These are phyloP conservation scores for Bilobella aurantiaca DNA, from an alignment of 1,140 invertebrate genomes.

Conservation along the genomic window DNA sequence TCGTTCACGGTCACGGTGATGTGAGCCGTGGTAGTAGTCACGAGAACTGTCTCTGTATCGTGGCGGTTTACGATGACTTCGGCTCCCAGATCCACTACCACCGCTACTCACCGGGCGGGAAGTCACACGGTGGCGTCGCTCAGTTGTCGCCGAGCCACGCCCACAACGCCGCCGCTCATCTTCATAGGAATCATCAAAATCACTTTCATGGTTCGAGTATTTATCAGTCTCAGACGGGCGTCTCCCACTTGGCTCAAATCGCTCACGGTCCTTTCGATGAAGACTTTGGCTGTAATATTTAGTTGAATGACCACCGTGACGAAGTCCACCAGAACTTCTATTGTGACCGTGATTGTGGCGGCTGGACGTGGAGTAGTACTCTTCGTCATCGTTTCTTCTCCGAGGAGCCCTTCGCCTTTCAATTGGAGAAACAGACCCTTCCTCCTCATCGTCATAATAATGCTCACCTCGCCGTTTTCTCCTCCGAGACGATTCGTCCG, in stretches of 20 bases:
- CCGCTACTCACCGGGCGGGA: not conserved
- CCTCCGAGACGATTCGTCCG: not conserved
- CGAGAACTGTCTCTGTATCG: conserved; percentile 3
- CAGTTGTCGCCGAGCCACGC: conserved; percentile 10
- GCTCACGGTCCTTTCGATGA: not conserved
- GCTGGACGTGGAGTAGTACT: not conserved
- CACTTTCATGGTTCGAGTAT: conserved; percentile 32
- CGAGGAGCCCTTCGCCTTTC: conserved; percentile 21
- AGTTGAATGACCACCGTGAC: not conserved
- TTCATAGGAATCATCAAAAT: conserved; percentile 28
- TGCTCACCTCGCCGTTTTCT: not conserved
- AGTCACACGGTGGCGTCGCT: not conserved
- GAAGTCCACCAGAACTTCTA: conserved; percentile 10
- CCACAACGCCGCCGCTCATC: conserved; percentile 20
- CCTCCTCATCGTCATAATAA: conserved; percentile 8
- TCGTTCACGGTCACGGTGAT: conserved; percentile 6
- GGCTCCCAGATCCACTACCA: not conserved
- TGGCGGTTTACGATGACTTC: not conserved
- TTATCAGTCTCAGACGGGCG: conserved; percentile 21
- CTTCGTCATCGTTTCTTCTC: conserved; percentile 27
- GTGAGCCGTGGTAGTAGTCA: not conserved
- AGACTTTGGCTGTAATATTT: conserved; percentile 6
- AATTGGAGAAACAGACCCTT: not conserved
- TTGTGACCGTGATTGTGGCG: conserved; percentile 1
- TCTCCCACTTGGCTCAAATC: not conserved